Evolutionary conservation across 2,797 vertebrate species (phyloP).

Genomic region (Hylomyscus alleni): DNA sequence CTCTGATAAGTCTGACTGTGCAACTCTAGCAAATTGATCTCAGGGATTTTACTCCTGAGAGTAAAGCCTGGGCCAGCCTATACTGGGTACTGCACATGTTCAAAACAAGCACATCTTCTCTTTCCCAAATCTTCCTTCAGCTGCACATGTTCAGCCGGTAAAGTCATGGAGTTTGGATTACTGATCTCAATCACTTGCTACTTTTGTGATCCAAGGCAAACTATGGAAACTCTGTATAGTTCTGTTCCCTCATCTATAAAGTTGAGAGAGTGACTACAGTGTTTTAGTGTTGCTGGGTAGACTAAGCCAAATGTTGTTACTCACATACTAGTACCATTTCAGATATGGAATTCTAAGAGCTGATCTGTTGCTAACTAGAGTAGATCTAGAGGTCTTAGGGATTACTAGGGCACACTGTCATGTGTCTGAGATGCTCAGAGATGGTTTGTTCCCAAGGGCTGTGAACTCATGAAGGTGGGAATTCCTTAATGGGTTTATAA

Average conservation of each 20-base stretch:
- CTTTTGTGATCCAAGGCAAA: background rate
- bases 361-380: background rate
- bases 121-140: background rate
- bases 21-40: background rate
- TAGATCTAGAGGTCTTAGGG: background rate
- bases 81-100: background rate
- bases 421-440: background rate
- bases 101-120: background rate
- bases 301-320: background rate
- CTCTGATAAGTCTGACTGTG: background rate
- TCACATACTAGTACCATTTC: background rate
- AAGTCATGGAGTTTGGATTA: background rate
- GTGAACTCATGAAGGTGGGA: background rate
- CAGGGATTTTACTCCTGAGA: background rate
- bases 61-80: background rate
- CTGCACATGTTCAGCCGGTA: background rate
- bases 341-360: background rate
- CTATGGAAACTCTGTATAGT: background rate
- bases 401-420: background rate
- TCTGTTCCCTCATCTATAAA: background rate
- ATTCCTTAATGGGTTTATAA: background rate
- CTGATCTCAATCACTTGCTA: background rate
- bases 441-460: background rate
- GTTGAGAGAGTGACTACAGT: background rate
- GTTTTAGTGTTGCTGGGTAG: background rate